Conservation (phyloP, 2,797 vertebrate genomes). For the Pseudochaenichthys georgianus region DNA sequence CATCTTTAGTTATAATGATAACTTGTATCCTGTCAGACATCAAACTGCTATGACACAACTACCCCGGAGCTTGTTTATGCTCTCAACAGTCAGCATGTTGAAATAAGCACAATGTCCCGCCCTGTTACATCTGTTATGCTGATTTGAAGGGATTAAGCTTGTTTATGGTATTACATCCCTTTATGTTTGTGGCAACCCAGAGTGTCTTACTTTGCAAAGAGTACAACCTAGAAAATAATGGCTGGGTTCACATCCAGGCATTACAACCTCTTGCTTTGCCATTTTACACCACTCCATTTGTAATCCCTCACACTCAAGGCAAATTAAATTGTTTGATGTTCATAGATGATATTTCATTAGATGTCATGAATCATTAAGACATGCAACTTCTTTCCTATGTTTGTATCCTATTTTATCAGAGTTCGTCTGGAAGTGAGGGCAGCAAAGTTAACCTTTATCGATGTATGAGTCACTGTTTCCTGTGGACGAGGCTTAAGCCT, state of each 20-base stretch:
- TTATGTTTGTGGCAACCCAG: slow-evolving; percentile 10
- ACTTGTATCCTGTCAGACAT: not conserved
- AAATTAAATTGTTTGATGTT: slow-evolving; percentile 55
- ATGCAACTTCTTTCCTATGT: slow-evolving; percentile 13
- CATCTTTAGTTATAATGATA: slow-evolving; percentile 6
- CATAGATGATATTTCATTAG: slow-evolving; percentile 39
- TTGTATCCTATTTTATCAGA: slow-evolving; percentile 24
- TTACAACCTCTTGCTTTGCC: slow-evolving; percentile 35
- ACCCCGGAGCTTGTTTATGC: slow-evolving; percentile 32
- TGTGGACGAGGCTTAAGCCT: not conserved
- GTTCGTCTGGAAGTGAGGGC: slow-evolving; percentile 12
- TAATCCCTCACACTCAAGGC: slow-evolving; percentile 51
- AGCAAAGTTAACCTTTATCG: slow-evolving; percentile 11
- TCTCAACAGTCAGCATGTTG: slow-evolving; percentile 30
- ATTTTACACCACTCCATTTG: slow-evolving; percentile 51
- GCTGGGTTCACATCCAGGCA: slow-evolving; percentile 1
- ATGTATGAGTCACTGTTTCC: slow-evolving; percentile 29
- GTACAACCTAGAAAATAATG: slow-evolving; percentile 19
- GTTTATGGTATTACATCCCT: slow-evolving; percentile 50
- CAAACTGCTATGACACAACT: not conserved
- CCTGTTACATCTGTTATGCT: slow-evolving; percentile 52
- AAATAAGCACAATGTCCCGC: slow-evolving; percentile 31
- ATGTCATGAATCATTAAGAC: slow-evolving; percentile 51
- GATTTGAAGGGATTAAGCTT: slow-evolving; percentile 60
- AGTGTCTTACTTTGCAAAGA: slow-evolving; percentile 30